Conservation (phyloP, 2,797 vertebrate species). For the Cuniculus paca region DNA sequence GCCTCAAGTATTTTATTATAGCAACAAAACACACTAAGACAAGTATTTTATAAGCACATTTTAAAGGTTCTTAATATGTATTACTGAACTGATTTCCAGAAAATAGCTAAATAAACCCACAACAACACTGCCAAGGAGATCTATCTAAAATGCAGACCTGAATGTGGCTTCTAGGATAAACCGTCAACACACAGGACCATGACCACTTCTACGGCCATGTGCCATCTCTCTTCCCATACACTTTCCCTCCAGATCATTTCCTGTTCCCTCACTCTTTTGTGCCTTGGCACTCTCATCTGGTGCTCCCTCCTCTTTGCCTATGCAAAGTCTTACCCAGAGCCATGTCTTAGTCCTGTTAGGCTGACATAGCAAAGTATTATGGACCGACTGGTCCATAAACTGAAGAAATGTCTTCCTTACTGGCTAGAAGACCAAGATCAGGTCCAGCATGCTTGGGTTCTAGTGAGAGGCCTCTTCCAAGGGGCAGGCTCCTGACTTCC, state of each 20-base stretch:
- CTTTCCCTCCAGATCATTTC: background rate
- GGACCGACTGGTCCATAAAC: background rate
- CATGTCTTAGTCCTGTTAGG: background rate
- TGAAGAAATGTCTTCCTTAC: background rate
- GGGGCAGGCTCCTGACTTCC: no score
- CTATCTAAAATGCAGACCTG: background rate
- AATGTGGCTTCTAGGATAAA: background rate
- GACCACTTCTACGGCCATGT: background rate
- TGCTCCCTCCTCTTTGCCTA: background rate
- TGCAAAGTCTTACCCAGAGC: background rate
- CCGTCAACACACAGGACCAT: background rate
- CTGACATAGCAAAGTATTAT: background rate
- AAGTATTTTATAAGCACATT: background rate
- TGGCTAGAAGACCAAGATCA: background rate
- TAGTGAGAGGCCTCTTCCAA: no score
- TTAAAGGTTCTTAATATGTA: conserved; percentile 5
- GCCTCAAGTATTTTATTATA: background rate
- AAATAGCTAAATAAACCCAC: background rate
- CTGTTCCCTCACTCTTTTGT: background rate
- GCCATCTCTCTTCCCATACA: background rate
- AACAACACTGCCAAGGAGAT: background rate
- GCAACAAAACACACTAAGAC: background rate
- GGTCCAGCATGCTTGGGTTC: background rate
- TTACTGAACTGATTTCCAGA: background rate
- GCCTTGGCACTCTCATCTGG: background rate